phyloP scores from a whole-genome alignment of 2,113 vertebrate genomes.

The Cyprinodon tularosa region DNA sequence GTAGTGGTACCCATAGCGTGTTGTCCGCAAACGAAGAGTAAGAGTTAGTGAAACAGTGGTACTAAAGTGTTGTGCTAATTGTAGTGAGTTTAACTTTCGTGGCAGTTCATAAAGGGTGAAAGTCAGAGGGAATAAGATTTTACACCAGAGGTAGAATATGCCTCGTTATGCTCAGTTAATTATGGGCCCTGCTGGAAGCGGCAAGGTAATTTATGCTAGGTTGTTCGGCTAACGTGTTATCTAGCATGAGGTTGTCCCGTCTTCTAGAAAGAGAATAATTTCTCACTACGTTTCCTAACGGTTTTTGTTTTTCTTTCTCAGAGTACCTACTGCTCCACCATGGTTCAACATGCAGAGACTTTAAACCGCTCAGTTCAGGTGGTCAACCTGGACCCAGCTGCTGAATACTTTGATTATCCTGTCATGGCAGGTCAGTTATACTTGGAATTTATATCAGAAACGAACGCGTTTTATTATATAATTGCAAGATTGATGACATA shows the following conservation, averaged over 20 bases:
- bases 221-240: constrained; percentile 26
- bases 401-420: constrained; percentile 90
- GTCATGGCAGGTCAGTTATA: constrained; percentile 88
- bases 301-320: constrained; percentile 53
- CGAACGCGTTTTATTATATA: background rate
- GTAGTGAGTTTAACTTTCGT: background rate
- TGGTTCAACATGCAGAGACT: constrained; percentile 88
- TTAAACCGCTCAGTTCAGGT: constrained; percentile 91
- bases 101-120: background rate
- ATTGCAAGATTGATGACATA: background rate
- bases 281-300: background rate
- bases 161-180: constrained; percentile 94
- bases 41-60: background rate
- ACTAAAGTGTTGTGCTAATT: background rate
- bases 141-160: constrained; percentile 75
- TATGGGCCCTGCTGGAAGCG: constrained; percentile 96
- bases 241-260: constrained; percentile 15
- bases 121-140: background rate
- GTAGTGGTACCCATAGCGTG: background rate
- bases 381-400: constrained; percentile 94
- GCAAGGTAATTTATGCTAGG: constrained; percentile 84
- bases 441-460: background rate
- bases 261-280: background rate
- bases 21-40: background rate
- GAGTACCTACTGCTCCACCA: constrained; percentile 96